Percentiles rank a stretch among this genome's conserved stretches.
phyloP scores from a whole-genome alignment of 2,797 vertebrate genomes.

The Anableps anableps region DNA sequence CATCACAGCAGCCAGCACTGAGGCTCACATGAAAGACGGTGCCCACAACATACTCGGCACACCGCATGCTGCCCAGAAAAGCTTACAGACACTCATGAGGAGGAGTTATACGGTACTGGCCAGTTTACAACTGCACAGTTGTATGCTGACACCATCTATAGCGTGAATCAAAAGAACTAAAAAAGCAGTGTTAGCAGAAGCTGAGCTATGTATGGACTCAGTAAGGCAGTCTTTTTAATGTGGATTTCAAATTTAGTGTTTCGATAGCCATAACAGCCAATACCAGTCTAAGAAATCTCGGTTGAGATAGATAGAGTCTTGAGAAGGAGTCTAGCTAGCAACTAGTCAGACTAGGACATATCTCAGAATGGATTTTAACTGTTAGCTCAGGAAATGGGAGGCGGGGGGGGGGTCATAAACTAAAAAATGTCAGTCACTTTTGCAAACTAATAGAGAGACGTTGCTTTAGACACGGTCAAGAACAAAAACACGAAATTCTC shows the following conservation, averaged over 20 bases:
- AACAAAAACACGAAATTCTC: neutral
- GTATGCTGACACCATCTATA: neutral
- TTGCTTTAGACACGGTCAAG: neutral
- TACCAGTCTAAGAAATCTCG: neutral
- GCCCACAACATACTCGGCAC: conserved; percentile 35
- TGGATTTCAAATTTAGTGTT: neutral
- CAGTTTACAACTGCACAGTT: conserved; percentile 11
- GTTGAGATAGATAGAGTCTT: neutral
- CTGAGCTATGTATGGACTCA: conserved; percentile 11
- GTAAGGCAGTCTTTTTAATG: conserved; percentile 4
- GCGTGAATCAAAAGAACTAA: neutral
- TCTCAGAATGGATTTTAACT: neutral
- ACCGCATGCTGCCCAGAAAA: conserved; percentile 22
- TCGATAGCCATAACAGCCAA: neutral
- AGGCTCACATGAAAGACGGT: conserved; percentile 39
- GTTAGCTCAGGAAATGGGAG: neutral
- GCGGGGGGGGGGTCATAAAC: too few species aligned
- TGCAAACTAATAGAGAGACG: neutral
- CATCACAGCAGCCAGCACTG: conserved; percentile 55
- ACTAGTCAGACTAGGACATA: neutral
- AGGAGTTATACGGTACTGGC: conserved; percentile 29
- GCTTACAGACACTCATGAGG: conserved; percentile 8
- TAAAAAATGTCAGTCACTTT: too few species aligned
- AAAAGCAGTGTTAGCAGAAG: conserved; percentile 1
- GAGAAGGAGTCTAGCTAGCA: neutral